Conservation (phyloP, 2,113 vertebrate genomes). For the Taurulus bubalis region DNA sequence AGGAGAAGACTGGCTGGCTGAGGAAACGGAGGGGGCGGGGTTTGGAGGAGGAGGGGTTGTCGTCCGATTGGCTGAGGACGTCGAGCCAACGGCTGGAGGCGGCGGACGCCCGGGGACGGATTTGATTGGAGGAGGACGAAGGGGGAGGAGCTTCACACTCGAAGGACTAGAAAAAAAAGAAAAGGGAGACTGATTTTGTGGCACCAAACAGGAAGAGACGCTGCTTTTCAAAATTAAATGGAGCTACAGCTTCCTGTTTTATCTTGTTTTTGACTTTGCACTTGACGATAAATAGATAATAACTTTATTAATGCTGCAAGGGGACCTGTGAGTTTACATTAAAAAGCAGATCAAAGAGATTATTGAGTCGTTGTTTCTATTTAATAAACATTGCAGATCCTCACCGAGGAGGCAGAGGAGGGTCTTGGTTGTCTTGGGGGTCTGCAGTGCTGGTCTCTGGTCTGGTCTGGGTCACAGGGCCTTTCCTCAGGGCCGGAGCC, state of each 20-base stretch:
- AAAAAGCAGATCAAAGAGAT: no score
- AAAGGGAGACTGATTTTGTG: neutral
- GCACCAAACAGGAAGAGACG: neutral
- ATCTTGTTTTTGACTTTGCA: no score
- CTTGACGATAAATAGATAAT: no score
- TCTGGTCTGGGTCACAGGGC: slow-evolving; percentile 27
- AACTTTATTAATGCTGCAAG: no score
- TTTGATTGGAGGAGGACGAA: slow-evolving; percentile 87
- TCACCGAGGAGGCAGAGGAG: slow-evolving; percentile 69
- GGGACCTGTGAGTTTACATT: no score
- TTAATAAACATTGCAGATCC: no score
- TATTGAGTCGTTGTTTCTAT: no score
- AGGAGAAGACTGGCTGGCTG: slow-evolving; percentile 31
- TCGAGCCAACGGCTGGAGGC: slow-evolving; percentile 82
- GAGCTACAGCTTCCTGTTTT: neutral
- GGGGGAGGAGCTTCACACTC: slow-evolving; percentile 73
- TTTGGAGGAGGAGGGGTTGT: slow-evolving; percentile 23
- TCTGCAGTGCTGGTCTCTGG: slow-evolving; percentile 34
- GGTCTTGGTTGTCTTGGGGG: slow-evolving; percentile 50
- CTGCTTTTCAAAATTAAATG: neutral
- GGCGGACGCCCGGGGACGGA: slow-evolving; percentile 89
- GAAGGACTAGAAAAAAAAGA: slow-evolving; percentile 50
- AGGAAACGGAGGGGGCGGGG: slow-evolving; percentile 59
- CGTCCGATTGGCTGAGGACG: slow-evolving; percentile 62
- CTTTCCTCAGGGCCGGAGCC: slow-evolving; percentile 55